A percentile compares a stretch with the other conserved stretches of the same genome.
Evolutionary conservation across 2,113 vertebrate species (phyloP).

Genomic region (Triplophysa dalaica): DNA sequence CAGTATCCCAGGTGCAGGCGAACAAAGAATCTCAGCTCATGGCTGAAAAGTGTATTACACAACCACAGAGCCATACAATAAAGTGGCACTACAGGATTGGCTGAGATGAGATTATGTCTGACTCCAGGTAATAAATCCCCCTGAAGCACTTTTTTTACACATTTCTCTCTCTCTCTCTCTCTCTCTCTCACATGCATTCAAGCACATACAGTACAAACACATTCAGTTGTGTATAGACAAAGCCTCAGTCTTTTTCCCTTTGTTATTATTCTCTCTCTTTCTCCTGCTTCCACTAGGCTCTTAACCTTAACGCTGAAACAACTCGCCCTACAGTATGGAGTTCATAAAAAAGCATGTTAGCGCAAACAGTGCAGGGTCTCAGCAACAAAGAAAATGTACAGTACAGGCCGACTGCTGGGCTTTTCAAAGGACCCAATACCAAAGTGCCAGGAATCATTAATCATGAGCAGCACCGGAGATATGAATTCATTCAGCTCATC

Average conservation of each 20-base stretch:
- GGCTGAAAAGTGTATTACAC: slow-evolving; percentile 32
- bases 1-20: slow-evolving; percentile 18
- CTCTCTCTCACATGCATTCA: background rate
- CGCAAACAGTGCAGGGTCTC: slow-evolving; percentile 7
- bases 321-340: slow-evolving; percentile 14
- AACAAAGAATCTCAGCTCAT: slow-evolving; percentile 46
- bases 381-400: slow-evolving; percentile 33
- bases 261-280: background rate
- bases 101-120: slow-evolving; percentile 35
- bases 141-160: background rate
- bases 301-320: slow-evolving; percentile 16
- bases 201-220: slow-evolving; percentile 25
- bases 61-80: slow-evolving; percentile 7
- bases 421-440: slow-evolving; percentile 29
- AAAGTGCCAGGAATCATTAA: slow-evolving; percentile 39
- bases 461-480: slow-evolving; percentile 37
- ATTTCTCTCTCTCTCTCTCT: no score
- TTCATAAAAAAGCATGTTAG: slow-evolving; percentile 47
- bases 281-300: background rate
- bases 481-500: slow-evolving; percentile 30
- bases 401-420: slow-evolving; percentile 30
- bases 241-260: slow-evolving; percentile 16
- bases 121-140: slow-evolving; percentile 41
- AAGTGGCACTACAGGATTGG: slow-evolving; percentile 25
- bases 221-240: slow-evolving; percentile 19